phyloP scores from a whole-genome alignment of 2,797 vertebrate genomes.

The Sternarchorhynchus goeldii region DNA sequence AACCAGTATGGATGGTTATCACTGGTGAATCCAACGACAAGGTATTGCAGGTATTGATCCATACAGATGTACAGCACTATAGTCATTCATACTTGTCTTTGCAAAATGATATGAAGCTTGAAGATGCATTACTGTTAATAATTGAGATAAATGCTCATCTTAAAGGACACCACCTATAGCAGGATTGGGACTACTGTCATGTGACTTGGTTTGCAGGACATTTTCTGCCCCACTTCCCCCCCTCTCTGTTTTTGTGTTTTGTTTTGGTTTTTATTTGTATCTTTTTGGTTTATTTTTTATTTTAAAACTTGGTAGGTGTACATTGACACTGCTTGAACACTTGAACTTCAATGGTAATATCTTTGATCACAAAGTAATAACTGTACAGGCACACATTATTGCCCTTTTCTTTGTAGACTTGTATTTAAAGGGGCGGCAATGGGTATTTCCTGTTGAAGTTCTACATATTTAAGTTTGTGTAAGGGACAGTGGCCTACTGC shows the following conservation, averaged over 20 bases:
- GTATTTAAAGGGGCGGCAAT: constrained; percentile 81
- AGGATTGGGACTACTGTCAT: constrained; percentile 5
- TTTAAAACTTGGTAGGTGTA: background rate
- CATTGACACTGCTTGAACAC: constrained; percentile 16
- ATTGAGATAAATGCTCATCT: constrained; percentile 19
- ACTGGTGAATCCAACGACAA: background rate
- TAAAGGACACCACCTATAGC: background rate
- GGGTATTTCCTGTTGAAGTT: constrained; percentile 77
- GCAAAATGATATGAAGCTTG: constrained; percentile 60
- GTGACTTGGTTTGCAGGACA: constrained; percentile 11
- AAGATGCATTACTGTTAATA: background rate
- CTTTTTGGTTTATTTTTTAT: background rate
- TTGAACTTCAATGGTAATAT: constrained; percentile 5
- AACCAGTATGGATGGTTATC: background rate
- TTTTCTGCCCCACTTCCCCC: background rate
- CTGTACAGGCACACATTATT: constrained; percentile 68
- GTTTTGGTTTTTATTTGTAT: constrained; percentile 47
- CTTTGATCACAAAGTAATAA: constrained; percentile 29
- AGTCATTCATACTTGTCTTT: constrained; percentile 77
- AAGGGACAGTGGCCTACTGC: constrained; percentile 69
- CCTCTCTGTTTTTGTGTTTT: too few relatives aligned
- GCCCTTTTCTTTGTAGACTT: constrained; percentile 79
- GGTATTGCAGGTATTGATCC: constrained; percentile 60
- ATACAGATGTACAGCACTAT: constrained; percentile 80
- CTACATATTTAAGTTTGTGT: constrained; percentile 68